Conservation (phyloP, 2,888 invertebrate genomes). For the Drosophila gaucha region DNA sequence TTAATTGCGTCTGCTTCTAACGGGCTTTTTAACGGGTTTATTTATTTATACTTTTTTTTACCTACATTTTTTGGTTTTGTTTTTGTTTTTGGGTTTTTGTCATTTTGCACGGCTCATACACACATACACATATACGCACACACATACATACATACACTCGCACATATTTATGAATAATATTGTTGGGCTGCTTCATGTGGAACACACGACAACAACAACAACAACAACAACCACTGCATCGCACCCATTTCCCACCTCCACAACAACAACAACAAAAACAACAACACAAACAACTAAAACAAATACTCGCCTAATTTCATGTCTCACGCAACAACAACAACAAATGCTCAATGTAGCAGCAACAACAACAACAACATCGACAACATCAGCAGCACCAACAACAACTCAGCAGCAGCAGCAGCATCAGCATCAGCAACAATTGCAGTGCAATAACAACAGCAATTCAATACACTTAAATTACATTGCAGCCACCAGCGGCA, state of each 20-base stretch:
- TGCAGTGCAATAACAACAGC: constrained; percentile 56
- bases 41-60: background rate
- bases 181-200: constrained; percentile 62
- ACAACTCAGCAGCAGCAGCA: constrained; percentile 40
- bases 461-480: constrained; percentile 70
- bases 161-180: constrained; percentile 78
- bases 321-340: constrained; percentile 51
- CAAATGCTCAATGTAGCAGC: constrained; percentile 32
- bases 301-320: constrained; percentile 69
- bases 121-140: constrained; percentile 3
- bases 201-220: constrained; percentile 42
- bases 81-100: constrained; percentile 2
- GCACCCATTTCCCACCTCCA: constrained; percentile 20
- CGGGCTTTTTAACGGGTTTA: constrained; percentile 21
- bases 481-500: constrained; percentile 67
- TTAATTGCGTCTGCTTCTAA: constrained; percentile 4
- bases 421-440: constrained; percentile 33
- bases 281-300: constrained; percentile 52
- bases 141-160: constrained; percentile 8
- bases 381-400: constrained; percentile 33
- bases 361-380: constrained; percentile 27
- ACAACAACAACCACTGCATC: constrained; percentile 16
- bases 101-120: constrained; percentile 4
- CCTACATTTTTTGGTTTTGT: constrained; percentile 6
- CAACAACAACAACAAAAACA: constrained; percentile 31